A percentile compares a stretch with the other conserved stretches of the same genome.
phyloP scores from a whole-genome alignment of 2,113 vertebrate genomes.

The Fregetta grallaria region DNA sequence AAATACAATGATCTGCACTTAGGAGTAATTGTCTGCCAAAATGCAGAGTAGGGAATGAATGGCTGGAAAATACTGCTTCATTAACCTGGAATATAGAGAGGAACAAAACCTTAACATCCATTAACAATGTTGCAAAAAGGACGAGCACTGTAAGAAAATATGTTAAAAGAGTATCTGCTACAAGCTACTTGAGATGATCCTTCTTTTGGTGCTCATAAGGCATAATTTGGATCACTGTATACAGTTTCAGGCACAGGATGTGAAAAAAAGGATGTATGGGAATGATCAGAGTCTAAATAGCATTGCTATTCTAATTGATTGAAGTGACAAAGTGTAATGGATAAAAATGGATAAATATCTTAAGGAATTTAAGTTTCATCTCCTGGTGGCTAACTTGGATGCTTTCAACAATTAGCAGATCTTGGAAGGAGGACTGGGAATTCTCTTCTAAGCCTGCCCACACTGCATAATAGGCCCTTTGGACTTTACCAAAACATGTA shows the following conservation, averaged over 20 bases:
- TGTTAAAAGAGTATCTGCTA: background rate
- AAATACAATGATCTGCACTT: background rate
- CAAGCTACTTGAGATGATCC: background rate
- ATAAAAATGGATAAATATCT: background rate
- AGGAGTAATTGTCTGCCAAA: background rate
- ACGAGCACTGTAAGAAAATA: background rate
- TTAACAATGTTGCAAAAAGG: background rate
- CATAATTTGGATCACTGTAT: background rate
- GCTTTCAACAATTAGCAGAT: background rate
- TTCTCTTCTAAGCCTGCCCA: background rate
- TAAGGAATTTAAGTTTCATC: background rate
- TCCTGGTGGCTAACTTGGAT: background rate
- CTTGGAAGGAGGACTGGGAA: background rate
- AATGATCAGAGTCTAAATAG: background rate
- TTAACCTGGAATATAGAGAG: background rate
- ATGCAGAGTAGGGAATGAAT: background rate
- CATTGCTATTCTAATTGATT: background rate
- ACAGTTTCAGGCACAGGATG: background rate
- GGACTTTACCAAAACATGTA: slow-evolving; percentile 15
- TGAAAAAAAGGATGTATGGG: background rate
- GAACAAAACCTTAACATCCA: background rate
- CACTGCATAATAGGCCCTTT: background rate
- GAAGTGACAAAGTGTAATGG: background rate
- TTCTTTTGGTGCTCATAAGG: background rate
- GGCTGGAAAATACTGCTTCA: background rate